Conservation (phyloP, 2,888 invertebrate species). For the Coremacera marginata region DNA sequence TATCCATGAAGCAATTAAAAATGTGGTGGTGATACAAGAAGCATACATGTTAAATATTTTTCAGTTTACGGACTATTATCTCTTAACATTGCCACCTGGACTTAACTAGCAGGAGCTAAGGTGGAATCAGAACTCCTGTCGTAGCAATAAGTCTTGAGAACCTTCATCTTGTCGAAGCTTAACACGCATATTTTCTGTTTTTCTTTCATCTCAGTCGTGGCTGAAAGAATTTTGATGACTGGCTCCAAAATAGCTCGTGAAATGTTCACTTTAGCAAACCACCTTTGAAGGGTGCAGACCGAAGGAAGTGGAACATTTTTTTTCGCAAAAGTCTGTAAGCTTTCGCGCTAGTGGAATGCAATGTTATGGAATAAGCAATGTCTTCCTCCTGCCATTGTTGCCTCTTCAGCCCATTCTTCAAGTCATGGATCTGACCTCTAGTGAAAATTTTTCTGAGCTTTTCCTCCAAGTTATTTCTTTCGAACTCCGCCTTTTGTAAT, state of each 20-base stretch:
- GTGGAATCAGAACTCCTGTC: slow-evolving; percentile 7
- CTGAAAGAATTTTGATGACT: slow-evolving; percentile 4
- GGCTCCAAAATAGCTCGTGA: not conserved
- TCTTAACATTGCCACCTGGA: slow-evolving; percentile 34
- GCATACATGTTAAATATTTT: not conserved
- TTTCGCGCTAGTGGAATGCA: not conserved
- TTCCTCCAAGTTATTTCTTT: too few relatives aligned
- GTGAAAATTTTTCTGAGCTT: too few relatives aligned
- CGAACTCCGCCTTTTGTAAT: too few relatives aligned
- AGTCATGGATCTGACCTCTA: too few relatives aligned
- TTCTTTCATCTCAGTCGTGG: not conserved
- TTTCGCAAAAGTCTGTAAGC: not conserved
- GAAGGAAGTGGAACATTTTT: not conserved
- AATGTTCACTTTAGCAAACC: not conserved
- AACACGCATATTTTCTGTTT: not conserved
- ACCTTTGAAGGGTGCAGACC: not conserved
- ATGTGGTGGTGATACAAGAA: too few relatives aligned
- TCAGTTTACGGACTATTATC: slow-evolving; percentile 10
- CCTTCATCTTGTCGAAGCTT: slow-evolving; percentile 11
- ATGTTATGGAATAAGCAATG: not conserved
- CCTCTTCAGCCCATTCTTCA: too few relatives aligned
- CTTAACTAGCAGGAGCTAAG: slow-evolving; percentile 22
- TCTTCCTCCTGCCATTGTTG: not conserved
- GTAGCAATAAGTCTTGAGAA: slow-evolving; percentile 20
- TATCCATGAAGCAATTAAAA: too few relatives aligned